Evolutionary conservation across 2,113 vertebrate species (phyloP), one percentile per base, ranked within the genome.

Genomic region (Lates calcarifer): DNA sequence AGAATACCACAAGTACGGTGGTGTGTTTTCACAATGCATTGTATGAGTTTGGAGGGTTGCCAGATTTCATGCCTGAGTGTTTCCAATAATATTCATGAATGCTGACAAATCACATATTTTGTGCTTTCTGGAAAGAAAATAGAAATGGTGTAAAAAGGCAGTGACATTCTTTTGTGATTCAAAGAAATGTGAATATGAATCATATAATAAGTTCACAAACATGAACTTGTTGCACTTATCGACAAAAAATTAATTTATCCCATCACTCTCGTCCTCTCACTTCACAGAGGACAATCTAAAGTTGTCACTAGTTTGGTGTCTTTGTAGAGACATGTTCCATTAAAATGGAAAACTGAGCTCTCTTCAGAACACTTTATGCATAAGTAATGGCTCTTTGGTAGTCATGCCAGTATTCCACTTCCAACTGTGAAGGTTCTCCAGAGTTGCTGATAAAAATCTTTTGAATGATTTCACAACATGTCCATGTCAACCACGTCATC

Each of bases 51-150:
- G 80, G 74, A 18, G 47, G 7, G 14, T 4, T 0, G 56, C 77
- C 80, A 74, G 28, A 26, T 70, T 77, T 84, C 55, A 51, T 61
- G 66, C 56, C 29, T 8, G 6, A 74, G 15, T 45, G 79, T 85
- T 78, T 83, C 64, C 69, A 83, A 49, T 85, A 62, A 82, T 82
- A 82, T 87, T 82, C 77, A 66, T 28, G 12, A 74, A 82, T 22
- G 68, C 77, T 86, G 81, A 84, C 70, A 73, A 74, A 84, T 73
- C 45, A 55, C 79, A 83, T 85, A 72, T 75, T 87, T 84, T 61
- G 79, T 20, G 31, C 58, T 56, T 78, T 87, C 63, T 74, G 53
- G 26, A 65, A 35, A 58, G 69, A 72, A 77, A 81, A 76, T 17
- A 79, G 20, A 60, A 57, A 28, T 6, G 33, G n/a, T 57, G 41